Evolutionary conservation across 2,888 invertebrate species (phyloP).

Genomic region (Leptinotarsa haldemani): DNA sequence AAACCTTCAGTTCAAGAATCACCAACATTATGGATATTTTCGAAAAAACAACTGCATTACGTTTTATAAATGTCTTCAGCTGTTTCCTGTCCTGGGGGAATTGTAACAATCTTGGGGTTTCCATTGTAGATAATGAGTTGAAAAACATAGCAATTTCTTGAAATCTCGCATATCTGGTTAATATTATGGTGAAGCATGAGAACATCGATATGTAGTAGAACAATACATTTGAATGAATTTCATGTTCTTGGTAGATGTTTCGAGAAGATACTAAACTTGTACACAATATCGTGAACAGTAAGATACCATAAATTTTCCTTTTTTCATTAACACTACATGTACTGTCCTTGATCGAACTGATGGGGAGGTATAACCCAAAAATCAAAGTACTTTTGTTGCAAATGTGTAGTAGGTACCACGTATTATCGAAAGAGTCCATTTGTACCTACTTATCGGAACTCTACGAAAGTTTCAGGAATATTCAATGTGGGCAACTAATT

Average conservation of each 20-base stretch:
- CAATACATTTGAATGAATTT: slow-evolving; percentile 15
- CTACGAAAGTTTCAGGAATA: neutral
- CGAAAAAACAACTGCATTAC: neutral
- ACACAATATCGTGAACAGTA: slow-evolving; percentile 26
- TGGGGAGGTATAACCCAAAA: slow-evolving; percentile 36
- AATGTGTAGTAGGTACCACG: slow-evolving; percentile 4
- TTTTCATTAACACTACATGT: slow-evolving; percentile 5
- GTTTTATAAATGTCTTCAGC: slow-evolving; percentile 2
- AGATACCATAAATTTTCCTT: slow-evolving; percentile 27
- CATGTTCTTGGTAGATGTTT: neutral
- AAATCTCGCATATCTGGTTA: slow-evolving; percentile 28
- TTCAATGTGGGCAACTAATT: neutral
- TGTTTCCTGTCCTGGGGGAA: neutral
- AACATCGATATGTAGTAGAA: neutral
- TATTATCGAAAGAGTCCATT: neutral
- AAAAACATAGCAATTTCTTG: slow-evolving; percentile 25
- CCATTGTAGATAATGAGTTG: slow-evolving; percentile 13
- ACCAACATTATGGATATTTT: neutral
- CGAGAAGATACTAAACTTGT: slow-evolving; percentile 17
- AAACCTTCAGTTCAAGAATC: slow-evolving; percentile 19
- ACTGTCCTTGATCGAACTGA: neutral
- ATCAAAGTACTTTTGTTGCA: slow-evolving; percentile 17
- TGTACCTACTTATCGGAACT: neutral
- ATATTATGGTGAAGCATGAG: slow-evolving; percentile 25
- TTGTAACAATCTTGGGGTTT: neutral